Evolutionary conservation across 2,113 vertebrate genomes (phyloP), one percentile per base, ranked within the genome.

Genomic region (Gyps fulvus): DNA sequence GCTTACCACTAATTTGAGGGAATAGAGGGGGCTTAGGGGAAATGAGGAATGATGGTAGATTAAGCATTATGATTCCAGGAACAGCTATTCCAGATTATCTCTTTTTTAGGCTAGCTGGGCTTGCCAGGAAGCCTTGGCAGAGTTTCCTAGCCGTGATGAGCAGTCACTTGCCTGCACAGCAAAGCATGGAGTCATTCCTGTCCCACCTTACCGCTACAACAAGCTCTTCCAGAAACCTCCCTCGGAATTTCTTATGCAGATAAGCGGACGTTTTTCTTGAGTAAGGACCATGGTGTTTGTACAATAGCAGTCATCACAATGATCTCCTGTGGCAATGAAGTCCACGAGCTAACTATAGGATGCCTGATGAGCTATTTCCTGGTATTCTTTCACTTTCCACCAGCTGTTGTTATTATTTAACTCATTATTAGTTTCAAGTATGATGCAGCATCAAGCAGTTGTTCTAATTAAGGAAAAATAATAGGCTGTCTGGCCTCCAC

Each of bases 351-450:
- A 87, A 89, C 87, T 82, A 74, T 69, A 83, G 88, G 91, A 70
- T 93, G 89, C 84, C 84, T 88, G 87, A 86, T 59, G 87, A 93
- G 89, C 29, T 77, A 43, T 93, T 97, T 97, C 94, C 94, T 96
- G n/a, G 84, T 91, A 96, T 97, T 96, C 87, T 95, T 93, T 95
- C 94, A 93, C 94, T 95, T 95, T 95, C 87, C 93, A 93, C 84
- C 87, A 95, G 87, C 87, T 95, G 93, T 10, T 93, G 26, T 23
- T 89, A 87, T 83, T 94, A 74, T 95, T 96, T 80, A 77, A 94
- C 87, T 91, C 57, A 29, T 70, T 74, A 91, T 73, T 83, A 77
- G 50, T 89, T 93, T 93, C 40, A 62, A 80, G 78, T 38, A 80
- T 47, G 84, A 94, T 83, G 85, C 36, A 77, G 84, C 81, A 90